Percentiles rank a stretch among this genome's conserved stretches.
Evolutionary conservation across 1,140 invertebrate species (phyloP).

Genomic region (Brachionus rubens): DNA sequence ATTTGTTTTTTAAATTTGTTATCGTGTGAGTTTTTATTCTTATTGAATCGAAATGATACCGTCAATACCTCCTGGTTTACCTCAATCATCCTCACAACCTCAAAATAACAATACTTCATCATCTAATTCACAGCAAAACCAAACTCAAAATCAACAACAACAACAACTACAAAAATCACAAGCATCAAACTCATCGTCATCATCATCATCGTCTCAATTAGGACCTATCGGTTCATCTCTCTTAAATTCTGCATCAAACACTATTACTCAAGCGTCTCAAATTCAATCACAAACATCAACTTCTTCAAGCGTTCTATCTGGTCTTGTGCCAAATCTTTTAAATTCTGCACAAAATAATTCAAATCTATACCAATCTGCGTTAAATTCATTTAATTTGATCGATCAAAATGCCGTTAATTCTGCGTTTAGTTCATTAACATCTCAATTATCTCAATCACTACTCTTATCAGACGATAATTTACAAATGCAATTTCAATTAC

Average conservation of each 20-base stretch:
- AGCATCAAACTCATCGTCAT: background rate
- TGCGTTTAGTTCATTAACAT: background rate
- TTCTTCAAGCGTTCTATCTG: background rate
- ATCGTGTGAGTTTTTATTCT: too few species aligned
- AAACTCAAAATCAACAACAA: background rate
- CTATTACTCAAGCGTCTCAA: background rate
- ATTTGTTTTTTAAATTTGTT: too few species aligned
- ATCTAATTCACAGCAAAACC: too few species aligned
- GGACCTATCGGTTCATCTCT: slow-evolving; percentile 40
- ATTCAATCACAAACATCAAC: background rate
- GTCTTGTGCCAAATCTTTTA: background rate
- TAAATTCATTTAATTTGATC: background rate
- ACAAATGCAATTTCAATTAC: slow-evolving; percentile 38
- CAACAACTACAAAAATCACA: slow-evolving; percentile 1
- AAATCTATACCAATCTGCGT: background rate
- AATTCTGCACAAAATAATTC: background rate
- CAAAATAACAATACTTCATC: too few species aligned
- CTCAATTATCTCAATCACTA: slow-evolving; percentile 38
- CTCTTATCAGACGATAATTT: slow-evolving; percentile 1
- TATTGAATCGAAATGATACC: background rate
- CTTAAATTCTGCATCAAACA: background rate
- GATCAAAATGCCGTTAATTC: background rate
- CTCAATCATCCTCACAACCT: slow-evolving; percentile 35
- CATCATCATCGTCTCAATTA: slow-evolving; percentile 17
- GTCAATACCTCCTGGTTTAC: slow-evolving; percentile 38